phyloP scores from a whole-genome alignment of 2,113 vertebrate species.

The Machaerirhynchus nigripectus region DNA sequence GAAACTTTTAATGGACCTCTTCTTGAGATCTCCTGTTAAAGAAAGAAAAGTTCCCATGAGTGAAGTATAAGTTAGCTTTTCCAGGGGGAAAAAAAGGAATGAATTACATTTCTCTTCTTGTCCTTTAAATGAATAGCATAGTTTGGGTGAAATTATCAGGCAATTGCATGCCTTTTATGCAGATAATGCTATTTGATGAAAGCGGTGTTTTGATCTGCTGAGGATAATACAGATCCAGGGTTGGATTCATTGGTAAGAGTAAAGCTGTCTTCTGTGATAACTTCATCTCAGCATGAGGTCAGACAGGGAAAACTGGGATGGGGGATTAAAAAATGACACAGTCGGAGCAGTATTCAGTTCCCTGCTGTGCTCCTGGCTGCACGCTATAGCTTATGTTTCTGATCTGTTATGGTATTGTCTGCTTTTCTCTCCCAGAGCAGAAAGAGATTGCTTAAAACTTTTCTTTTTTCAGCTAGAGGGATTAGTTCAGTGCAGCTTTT shows the following conservation, averaged over 20 bases:
- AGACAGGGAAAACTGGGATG: constrained; percentile 89
- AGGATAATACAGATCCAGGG: constrained; percentile 91
- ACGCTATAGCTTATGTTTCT: constrained; percentile 91
- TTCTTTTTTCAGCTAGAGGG: constrained; percentile 84
- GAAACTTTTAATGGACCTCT: constrained; percentile 73
- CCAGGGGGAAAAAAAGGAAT: constrained; percentile 70
- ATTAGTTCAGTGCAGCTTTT: constrained; percentile 90
- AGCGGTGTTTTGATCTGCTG: constrained; percentile 94
- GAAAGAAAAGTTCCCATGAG: constrained; percentile 80
- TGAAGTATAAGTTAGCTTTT: constrained; percentile 74
- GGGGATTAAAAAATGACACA: constrained; percentile 93
- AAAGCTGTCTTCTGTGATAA: constrained; percentile 99
- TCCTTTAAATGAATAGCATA: constrained; percentile 93
- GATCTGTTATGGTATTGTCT: constrained; percentile 95
- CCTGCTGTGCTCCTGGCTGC: constrained; percentile 88
- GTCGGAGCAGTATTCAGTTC: constrained; percentile 88
- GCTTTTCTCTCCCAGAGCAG: constrained; percentile 86
- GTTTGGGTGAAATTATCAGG: constrained; percentile 92
- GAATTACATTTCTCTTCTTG: constrained; percentile 86
- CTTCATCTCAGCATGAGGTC: constrained; percentile 98
- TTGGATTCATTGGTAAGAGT: constrained; percentile 91
- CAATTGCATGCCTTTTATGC: constrained; percentile 96
- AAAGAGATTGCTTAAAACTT: constrained; percentile 88
- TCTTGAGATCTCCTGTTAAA: constrained; percentile 75
- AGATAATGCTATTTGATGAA: constrained; percentile 98